A percentile compares a stretch with the other conserved stretches of the same genome.
phyloP scores from a whole-genome alignment of 1,140 invertebrate species.

The Anthonomus grandis region DNA sequence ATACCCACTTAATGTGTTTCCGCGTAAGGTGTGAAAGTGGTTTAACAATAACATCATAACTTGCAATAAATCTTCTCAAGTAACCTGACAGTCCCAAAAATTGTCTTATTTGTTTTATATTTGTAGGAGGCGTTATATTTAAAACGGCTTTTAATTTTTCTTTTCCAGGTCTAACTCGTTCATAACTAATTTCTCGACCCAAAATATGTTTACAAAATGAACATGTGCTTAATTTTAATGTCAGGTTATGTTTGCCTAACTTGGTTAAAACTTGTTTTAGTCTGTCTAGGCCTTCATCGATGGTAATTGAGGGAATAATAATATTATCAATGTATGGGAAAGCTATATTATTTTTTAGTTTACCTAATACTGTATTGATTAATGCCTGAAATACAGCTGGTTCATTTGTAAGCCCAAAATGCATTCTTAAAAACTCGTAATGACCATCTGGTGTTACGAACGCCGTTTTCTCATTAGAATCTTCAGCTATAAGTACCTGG shows the following conservation, averaged over 20 bases:
- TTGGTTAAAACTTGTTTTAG: background rate
- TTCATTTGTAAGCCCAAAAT: conserved; percentile 30
- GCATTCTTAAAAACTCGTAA: conserved; percentile 32
- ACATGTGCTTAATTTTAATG: background rate
- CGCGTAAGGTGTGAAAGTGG: background rate
- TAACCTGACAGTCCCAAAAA: no score
- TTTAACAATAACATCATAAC: background rate
- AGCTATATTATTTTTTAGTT: conserved; percentile 1
- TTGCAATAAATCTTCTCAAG: background rate
- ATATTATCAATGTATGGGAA: no score
- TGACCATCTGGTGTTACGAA: conserved; percentile 33
- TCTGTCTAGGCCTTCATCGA: no score
- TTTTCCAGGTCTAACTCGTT: background rate
- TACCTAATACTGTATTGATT: conserved; percentile 19
- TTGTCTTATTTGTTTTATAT: background rate
- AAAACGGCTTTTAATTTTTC: background rate
- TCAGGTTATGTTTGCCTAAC: no score
- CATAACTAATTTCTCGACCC: no score
- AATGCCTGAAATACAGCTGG: conserved; percentile 22
- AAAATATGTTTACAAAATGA: background rate
- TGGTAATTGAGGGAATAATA: no score
- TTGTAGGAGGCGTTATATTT: background rate
- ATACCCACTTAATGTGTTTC: background rate
- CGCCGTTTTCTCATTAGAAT: conserved; percentile 25
- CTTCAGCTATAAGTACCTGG: conserved; percentile 36